phyloP scores from a whole-genome alignment of 2,797 vertebrate species.

The Myripristis jacobus region DNA sequence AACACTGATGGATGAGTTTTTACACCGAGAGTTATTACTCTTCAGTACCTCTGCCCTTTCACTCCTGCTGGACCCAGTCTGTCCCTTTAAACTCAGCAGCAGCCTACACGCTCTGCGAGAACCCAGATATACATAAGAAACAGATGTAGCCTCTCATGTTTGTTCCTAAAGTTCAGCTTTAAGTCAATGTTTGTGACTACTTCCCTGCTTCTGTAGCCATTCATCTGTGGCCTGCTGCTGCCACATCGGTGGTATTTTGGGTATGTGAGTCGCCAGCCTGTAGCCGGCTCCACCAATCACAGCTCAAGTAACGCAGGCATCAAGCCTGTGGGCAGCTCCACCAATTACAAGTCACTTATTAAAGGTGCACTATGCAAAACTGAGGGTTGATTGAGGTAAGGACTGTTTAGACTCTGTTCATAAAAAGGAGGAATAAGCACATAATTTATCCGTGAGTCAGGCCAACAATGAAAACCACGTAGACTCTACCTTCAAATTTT shows the following conservation, averaged over 20 bases:
- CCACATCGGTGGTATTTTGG: conserved; percentile 20
- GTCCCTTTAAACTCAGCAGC: conserved; percentile 15
- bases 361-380: too few species aligned
- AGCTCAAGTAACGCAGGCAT: background rate
- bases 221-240: background rate
- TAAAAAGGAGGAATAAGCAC: too few species aligned
- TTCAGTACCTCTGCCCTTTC: background rate
- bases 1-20: too few species aligned
- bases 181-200: conserved; percentile 15
- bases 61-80: conserved; percentile 1
- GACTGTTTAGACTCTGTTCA: too few species aligned
- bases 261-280: conserved; percentile 11
- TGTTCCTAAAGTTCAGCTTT: conserved; percentile 11
- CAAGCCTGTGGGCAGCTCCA: background rate
- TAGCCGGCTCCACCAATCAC: conserved; percentile 23
- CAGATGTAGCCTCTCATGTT: background rate
- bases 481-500: too few species aligned
- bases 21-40: too few species aligned
- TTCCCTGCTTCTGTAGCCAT: background rate
- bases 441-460: too few species aligned
- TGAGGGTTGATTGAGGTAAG: too few species aligned
- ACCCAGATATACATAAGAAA: background rate
- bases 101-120: background rate
- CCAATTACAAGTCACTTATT: too few species aligned
- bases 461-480: too few species aligned